Evolutionary conservation across 2,888 invertebrate species (phyloP), one percentile per base, ranked within the genome.

Genomic region (Teleiodes luculella): DNA sequence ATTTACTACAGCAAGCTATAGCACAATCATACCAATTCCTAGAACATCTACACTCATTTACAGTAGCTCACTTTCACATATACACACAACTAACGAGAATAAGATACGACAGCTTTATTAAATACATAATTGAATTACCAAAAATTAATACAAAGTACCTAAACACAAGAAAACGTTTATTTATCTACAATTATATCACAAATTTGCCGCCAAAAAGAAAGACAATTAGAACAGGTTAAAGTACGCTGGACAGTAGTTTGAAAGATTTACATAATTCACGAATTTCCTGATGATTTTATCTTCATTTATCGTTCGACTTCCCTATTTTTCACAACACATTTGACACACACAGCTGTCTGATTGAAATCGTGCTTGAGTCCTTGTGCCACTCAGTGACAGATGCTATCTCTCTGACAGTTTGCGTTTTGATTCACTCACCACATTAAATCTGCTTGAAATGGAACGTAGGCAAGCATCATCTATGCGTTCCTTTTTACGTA

Each of bases 241-340:
- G 24, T 39, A n/a, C 31, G 45, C 30, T 11, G n/a, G 35, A 39
- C 31, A 24, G 31, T 47, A 20, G 18, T 30, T n/a, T 28, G 14
- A 50, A 50, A 54, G 18, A 50, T 50, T 54, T 45, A 45, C 43
- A 30, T 43, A 54, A 41, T 50, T 50, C 18, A 45, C 43, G 7
- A 28, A 50, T 49, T 50, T 45, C 45, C 24, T 36, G 45, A 35
- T 35, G 18, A 48, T 13, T 35, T 53, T 49, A 35, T 36, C 41
- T 41, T 28, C 35, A 35, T 54, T 39, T 28, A 24, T n/a, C 16
- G 14, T 28, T 13, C 18, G 35, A 50, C 43, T 45, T 50, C 50
- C 49, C 50, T 36, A 49, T 54, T 54, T 50, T 46, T 36, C 20
- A 46, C 53, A 46, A 52, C 36, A 53, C 35, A 31, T 35, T 31